Evolutionary conservation across 2,888 invertebrate species (phyloP).

Genomic region (Ochropleura plecta): DNA sequence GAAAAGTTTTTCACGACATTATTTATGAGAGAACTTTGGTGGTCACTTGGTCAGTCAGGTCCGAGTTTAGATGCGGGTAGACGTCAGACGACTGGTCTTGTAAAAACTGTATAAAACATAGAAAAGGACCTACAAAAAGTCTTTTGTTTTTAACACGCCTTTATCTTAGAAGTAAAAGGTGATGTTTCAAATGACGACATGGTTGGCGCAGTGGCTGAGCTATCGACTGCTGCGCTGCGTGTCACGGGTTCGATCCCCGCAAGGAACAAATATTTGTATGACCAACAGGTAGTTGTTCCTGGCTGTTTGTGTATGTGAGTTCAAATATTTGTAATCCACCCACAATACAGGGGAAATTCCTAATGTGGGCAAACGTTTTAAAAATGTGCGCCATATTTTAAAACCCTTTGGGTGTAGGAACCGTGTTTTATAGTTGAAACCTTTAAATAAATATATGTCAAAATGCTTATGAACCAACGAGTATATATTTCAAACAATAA

Average conservation of each 20-base stretch:
- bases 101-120: background rate
- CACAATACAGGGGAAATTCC: too few relatives aligned
- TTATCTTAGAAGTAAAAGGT: too few relatives aligned
- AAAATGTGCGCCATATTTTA: too few relatives aligned
- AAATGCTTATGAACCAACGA: background rate
- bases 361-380: too few relatives aligned
- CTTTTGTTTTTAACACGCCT: background rate
- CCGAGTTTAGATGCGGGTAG: background rate
- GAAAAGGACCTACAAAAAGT: background rate
- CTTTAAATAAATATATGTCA: background rate
- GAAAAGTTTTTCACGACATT: constrained; percentile 22
- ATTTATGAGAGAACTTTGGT: constrained; percentile 30
- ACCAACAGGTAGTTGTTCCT: too few relatives aligned
- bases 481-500: constrained; percentile 31
- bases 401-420: background rate
- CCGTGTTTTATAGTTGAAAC: background rate
- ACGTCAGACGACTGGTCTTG: background rate
- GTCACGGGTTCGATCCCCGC: too few relatives aligned
- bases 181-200: too few relatives aligned
- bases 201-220: too few relatives aligned
- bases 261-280: too few relatives aligned
- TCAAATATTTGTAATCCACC: too few relatives aligned
- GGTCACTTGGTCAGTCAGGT: constrained; percentile 11
- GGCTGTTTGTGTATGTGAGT: too few relatives aligned
- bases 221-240: too few relatives aligned